Conservation (phyloP, 2,113 vertebrate genomes). For the Cyphomyrus plagiostoma region DNA sequence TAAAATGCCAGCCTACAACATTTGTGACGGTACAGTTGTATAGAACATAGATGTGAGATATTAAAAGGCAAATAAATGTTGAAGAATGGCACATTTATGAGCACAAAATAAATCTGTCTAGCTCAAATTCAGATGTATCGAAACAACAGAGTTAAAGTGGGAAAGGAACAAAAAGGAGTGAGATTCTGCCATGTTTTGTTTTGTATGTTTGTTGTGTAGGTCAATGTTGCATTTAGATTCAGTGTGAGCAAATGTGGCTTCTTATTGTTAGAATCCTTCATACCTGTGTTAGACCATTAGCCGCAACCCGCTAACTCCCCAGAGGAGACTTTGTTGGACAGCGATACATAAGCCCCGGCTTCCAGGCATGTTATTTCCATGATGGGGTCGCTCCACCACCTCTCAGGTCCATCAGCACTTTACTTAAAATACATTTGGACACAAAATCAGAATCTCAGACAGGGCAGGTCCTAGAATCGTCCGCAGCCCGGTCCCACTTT, state of each 20-base stretch:
- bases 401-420: constrained; percentile 9
- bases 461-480: not conserved
- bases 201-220: not conserved
- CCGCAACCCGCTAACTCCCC: not conserved
- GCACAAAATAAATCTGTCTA: not conserved
- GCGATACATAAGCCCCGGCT: not conserved
- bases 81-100: not conserved
- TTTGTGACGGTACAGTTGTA: not conserved
- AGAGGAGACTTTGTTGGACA: not conserved
- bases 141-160: not conserved
- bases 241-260: not conserved
- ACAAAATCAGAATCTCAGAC: not conserved
- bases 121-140: not conserved
- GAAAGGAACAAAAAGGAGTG: not conserved
- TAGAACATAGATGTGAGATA: not conserved
- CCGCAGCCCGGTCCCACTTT: not conserved
- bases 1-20: not conserved
- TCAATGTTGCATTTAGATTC: not conserved
- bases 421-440: not conserved
- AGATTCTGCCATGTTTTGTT: not conserved
- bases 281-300: not conserved
- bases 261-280: not conserved
- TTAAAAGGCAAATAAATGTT: not conserved
- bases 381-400: not conserved
- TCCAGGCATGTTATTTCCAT: not conserved